Base-by-base conservation (phyloP, 2,113 vertebrate genomes). In the Stigmatopora nigra region DNA sequence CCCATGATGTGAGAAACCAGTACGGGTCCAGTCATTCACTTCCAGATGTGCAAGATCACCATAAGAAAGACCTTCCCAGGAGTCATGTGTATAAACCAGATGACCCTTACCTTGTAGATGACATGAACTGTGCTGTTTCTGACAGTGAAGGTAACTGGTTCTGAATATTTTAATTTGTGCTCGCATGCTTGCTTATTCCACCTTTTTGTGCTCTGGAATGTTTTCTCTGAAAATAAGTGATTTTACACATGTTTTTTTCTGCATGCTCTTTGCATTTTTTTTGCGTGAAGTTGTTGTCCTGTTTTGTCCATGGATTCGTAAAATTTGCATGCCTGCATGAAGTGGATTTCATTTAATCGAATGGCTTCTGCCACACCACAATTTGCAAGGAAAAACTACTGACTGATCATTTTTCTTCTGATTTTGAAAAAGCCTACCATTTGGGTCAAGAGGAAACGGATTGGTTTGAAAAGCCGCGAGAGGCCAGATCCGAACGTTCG, bases 61-160 rank as follows among this genome's bases (percentile, higher is more conserved):
- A 97, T 69, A 92, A 92, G 82, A 98, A 95, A 88, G 94, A 98
- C 10, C 90, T 95, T 75, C 94, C 95, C 38, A 94, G 94, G 87
- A 94, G 93, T 89, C 95, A 97, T 82, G 84, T 92, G 11, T 95
- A 97, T 89, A 96, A 97, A 88, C 95, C 94, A 45, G 97, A 99
- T 70, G 97, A 98, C 79, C 92, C 92, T 79, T 99, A 98, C 89
- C 89, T 94, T 74, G 91, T 96, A 86, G 97, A 99, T 64, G 97
- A 99, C 88, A 90, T 95, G 88, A 95, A 99, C 82, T 97, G 95
- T 88, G 97, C 98, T 84, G 96, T 99, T 83, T 99, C 97, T 35
- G 97, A 99, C 92, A 99, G 97, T 10, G 97, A 99, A 99, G 97
- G 97, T 99, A 98, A 98, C 86, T 92, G 88, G 73, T 97, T 94